These are phyloP conservation scores for Tipula lateralis DNA, from an alignment of 2,888 invertebrate species.

Conservation along the genomic window DNA sequence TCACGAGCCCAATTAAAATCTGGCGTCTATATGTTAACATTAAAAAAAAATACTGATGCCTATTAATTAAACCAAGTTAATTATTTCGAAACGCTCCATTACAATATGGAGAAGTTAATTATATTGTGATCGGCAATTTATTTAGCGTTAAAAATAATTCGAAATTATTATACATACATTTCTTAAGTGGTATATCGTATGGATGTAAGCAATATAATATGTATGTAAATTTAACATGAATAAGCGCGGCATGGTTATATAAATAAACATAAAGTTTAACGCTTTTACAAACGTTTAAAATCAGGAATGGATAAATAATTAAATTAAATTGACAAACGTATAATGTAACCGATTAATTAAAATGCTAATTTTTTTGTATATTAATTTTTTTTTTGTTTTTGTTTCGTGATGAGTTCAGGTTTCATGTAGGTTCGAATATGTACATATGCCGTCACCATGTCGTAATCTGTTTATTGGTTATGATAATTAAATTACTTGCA, in stretches of 20 bases:
- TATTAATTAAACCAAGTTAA: neutral
- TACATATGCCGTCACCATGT: no score
- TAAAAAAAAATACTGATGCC: neutral
- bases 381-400: neutral
- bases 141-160: neutral
- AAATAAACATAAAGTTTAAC: neutral
- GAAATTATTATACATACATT: neutral
- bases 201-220: neutral
- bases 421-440: neutral
- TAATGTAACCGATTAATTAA: neutral
- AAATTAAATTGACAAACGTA: neutral
- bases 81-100: neutral
- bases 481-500: no score
- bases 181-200: neutral
- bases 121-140: constrained; percentile 13
- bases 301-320: neutral
- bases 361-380: neutral
- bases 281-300: neutral
- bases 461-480: no score
- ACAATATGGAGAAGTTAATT: neutral
- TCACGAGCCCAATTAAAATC: neutral
- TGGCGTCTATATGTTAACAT: neutral
- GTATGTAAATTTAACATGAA: neutral
- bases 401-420: neutral
- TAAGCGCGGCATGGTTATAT: neutral